Percentiles rank a stretch among this genome's conserved stretches.
These are phyloP conservation scores for Macrotrachela quadricornifera DNA, from an alignment of 1,140 invertebrate species.

Conservation along the genomic window DNA sequence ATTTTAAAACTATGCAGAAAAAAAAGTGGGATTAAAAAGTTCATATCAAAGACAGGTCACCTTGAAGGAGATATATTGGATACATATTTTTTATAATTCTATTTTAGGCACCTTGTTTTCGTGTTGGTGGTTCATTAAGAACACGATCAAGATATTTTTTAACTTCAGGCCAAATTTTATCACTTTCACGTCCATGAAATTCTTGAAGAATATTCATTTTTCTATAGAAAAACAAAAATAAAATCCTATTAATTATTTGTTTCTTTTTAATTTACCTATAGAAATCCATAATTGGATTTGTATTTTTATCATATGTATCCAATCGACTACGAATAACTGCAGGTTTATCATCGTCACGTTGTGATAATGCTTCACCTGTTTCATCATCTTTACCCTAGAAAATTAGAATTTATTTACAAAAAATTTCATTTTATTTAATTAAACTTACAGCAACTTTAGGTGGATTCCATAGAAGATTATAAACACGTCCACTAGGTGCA, in stretches of 20 bases:
- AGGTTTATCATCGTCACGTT: slow-evolving; percentile 70
- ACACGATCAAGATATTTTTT: not conserved
- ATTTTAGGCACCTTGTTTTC: too few species aligned
- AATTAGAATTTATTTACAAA: too few species aligned
- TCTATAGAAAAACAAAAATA: not conserved
- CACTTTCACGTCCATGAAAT: slow-evolving; percentile 1
- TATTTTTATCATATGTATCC: slow-evolving; percentile 50
- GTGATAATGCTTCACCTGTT: slow-evolving; percentile 62
- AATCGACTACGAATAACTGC: slow-evolving; percentile 59
- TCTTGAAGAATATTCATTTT: not conserved
- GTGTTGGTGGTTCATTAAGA: too few species aligned
- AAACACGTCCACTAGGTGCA: slow-evolving; percentile 66
- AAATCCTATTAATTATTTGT: not conserved
- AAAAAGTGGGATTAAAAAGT: too few species aligned
- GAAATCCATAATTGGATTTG: slow-evolving; percentile 58
- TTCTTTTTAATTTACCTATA: slow-evolving; percentile 36
- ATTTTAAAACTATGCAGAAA: too few species aligned
- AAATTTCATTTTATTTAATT: too few species aligned
- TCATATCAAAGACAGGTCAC: too few species aligned
- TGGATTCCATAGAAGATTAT: slow-evolving; percentile 76
- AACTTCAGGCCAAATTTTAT: slow-evolving; percentile 7
- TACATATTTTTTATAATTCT: too few species aligned
- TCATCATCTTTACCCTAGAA: slow-evolving; percentile 46
- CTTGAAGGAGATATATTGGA: too few species aligned
- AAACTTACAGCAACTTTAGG: slow-evolving; percentile 47